Evolutionary conservation across 2,888 invertebrate species (phyloP).

Genomic region (Chesias legatella): DNA sequence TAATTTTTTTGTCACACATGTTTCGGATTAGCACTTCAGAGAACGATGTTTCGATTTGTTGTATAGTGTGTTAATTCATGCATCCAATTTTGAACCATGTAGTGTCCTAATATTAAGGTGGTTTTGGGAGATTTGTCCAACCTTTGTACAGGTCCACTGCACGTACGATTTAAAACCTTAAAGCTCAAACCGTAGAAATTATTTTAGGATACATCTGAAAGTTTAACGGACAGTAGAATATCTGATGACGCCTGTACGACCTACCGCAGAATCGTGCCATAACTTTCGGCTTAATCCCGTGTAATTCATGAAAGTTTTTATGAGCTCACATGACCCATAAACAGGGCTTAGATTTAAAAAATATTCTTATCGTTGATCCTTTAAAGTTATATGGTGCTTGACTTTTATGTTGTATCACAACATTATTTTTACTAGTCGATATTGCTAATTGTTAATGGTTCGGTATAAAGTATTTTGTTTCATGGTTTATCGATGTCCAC

Average conservation of each 20-base stretch:
- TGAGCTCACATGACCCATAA: constrained; percentile 55
- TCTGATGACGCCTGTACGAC: constrained; percentile 46
- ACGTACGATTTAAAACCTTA: too few species aligned
- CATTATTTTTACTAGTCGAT: constrained; percentile 22
- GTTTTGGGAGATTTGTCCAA: too few species aligned
- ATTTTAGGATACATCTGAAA: not conserved
- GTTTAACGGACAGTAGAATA: constrained; percentile 29
- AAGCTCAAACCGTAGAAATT: too few species aligned
- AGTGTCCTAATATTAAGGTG: too few species aligned
- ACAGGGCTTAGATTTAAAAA: constrained; percentile 43
- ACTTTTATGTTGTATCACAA: constrained; percentile 24
- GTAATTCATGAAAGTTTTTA: constrained; percentile 65
- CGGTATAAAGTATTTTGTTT: constrained; percentile 17
- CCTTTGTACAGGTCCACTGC: too few species aligned
- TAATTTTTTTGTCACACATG: constrained; percentile 72
- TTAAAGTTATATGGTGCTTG: constrained; percentile 24
- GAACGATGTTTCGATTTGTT: constrained; percentile 60
- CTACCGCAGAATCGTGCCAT: constrained; percentile 69
- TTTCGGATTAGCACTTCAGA: constrained; percentile 76
- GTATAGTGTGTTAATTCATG: constrained; percentile 26
- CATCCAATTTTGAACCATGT: constrained; percentile 35
- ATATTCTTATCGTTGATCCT: constrained; percentile 37
- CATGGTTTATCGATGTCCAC: constrained; percentile 20
- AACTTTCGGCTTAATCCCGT: constrained; percentile 64
- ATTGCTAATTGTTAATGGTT: constrained; percentile 14